A percentile compares a stretch with the other conserved stretches of the same genome.
These are phyloP conservation scores for Parthenolecanium corni DNA, from an alignment of 2,888 invertebrate genomes.

Conservation along the genomic window DNA sequence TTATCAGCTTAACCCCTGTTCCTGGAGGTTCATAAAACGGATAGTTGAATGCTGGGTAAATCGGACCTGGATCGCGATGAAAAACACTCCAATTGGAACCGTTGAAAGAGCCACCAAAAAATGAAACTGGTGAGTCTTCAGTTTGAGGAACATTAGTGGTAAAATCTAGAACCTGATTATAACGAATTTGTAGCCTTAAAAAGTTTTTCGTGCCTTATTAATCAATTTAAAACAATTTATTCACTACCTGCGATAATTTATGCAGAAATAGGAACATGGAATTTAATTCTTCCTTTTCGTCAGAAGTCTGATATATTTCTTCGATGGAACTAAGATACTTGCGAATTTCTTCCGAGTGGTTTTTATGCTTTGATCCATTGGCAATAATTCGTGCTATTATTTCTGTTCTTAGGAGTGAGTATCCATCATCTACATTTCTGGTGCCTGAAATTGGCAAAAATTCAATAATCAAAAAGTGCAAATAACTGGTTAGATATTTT, in stretches of 20 bases:
- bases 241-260: background rate
- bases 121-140: no score
- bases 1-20: background rate
- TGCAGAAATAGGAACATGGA: background rate
- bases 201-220: no score
- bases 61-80: background rate
- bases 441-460: no score
- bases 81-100: conserved; percentile 12
- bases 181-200: no score
- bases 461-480: no score
- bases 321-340: background rate
- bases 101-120: background rate
- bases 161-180: no score
- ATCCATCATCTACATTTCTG: background rate
- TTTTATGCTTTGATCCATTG: background rate
- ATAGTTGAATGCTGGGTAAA: background rate
- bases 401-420: background rate
- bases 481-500: no score
- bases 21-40: conserved; percentile 10
- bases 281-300: background rate
- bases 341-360: background rate
- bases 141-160: no score
- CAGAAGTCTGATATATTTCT: background rate
- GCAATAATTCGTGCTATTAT: background rate
- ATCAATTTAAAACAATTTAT: no score